Conservation (phyloP, 2,888 invertebrate genomes). For the Laothoe populi region DNA sequence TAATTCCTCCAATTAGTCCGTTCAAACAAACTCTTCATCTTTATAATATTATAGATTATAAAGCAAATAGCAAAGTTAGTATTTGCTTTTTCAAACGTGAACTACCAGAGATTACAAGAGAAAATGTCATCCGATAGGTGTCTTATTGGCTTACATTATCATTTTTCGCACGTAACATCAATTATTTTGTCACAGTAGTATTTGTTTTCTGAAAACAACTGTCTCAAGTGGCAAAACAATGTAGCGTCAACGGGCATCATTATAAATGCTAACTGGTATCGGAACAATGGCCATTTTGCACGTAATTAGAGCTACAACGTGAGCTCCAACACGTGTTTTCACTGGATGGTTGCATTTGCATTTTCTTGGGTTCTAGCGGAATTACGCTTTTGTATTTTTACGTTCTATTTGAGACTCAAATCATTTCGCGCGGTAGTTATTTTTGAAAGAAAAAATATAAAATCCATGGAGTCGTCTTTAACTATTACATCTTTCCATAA, state of each 20-base stretch:
- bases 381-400: neutral
- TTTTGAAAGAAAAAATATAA: too few relatives aligned
- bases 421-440: too few relatives aligned
- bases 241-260: neutral
- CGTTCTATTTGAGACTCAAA: too few relatives aligned
- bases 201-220: neutral
- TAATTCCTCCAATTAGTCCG: too few relatives aligned
- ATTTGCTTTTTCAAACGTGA: too few relatives aligned
- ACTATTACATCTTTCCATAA: too few relatives aligned
- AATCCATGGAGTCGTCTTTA: too few relatives aligned
- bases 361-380: neutral
- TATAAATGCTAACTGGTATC: neutral
- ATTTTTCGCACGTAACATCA: neutral
- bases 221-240: neutral
- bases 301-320: neutral
- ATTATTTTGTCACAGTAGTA: neutral
- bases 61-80: too few relatives aligned
- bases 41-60: too few relatives aligned
- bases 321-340: neutral
- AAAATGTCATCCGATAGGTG: too few relatives aligned
- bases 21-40: too few relatives aligned
- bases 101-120: too few relatives aligned
- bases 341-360: neutral
- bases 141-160: neutral
- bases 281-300: slow-evolving; percentile 4